These are phyloP conservation scores for Macrophya annulata DNA, from an alignment of 2,888 invertebrate genomes.

Conservation along the genomic window DNA sequence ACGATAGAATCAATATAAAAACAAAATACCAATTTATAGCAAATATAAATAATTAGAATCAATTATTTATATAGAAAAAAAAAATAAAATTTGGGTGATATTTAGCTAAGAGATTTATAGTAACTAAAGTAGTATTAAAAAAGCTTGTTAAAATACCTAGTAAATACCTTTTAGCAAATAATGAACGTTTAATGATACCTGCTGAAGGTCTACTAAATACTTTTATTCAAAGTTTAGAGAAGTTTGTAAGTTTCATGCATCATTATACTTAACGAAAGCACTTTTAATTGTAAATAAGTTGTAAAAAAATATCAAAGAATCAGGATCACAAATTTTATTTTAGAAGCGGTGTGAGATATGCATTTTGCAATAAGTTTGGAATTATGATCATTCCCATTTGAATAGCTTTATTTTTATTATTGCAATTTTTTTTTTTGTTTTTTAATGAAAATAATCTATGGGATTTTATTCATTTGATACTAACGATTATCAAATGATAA, in stretches of 20 bases:
- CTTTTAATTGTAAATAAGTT: not conserved
- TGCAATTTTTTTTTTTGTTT: not conserved
- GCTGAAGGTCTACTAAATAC: slow-evolving; percentile 8
- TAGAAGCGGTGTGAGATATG: not conserved
- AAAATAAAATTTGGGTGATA: not conserved
- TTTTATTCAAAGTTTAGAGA: not conserved
- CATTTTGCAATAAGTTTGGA: not conserved
- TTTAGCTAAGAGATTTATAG: not conserved
- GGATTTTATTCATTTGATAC: not conserved
- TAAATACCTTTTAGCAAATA: not conserved
- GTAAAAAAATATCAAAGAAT: not conserved
- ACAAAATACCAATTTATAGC: not conserved
- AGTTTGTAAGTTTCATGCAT: not conserved
- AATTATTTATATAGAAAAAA: not conserved
- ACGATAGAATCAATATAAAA: not conserved
- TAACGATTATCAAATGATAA: not conserved
- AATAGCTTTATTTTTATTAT: slow-evolving; percentile 4
- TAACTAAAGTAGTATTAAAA: not conserved
- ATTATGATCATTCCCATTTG: slow-evolving; percentile 15
- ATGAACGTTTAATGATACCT: not conserved
- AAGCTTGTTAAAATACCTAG: not conserved
- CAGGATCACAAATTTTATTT: not conserved
- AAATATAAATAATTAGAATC: not conserved
- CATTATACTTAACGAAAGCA: not conserved
- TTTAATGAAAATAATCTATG: slow-evolving; percentile 4